Conservation (phyloP, 2,113 vertebrate species). For the Prunella himalayana region DNA sequence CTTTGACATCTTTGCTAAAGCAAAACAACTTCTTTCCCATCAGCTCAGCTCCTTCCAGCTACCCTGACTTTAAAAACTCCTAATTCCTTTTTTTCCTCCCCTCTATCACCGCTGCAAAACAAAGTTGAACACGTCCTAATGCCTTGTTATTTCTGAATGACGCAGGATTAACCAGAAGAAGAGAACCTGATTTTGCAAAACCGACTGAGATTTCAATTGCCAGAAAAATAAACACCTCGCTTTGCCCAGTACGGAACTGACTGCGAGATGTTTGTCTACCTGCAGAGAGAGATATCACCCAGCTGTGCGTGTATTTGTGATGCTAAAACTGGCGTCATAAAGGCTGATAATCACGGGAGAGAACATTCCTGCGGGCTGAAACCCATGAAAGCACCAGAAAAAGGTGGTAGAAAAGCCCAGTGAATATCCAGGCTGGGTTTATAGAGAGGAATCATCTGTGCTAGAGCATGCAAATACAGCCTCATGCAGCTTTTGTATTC, state of each 20-base stretch:
- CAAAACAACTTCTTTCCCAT: constrained; percentile 15
- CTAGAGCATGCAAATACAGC: background rate
- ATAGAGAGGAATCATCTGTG: background rate
- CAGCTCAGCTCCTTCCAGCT: background rate
- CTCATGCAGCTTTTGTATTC: constrained; percentile 26
- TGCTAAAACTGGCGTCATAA: background rate
- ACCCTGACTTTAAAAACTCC: background rate
- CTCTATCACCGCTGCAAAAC: background rate
- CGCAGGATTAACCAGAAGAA: background rate
- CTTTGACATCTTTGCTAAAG: background rate
- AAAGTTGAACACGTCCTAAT: background rate
- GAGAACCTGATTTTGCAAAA: constrained; percentile 15
- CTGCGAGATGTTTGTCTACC: background rate
- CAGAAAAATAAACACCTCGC: background rate
- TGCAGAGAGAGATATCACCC: background rate
- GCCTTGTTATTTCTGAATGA: background rate
- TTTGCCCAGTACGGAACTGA: background rate
- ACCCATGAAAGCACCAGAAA: background rate
- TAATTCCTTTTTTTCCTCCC: background rate
- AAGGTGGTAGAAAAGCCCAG: background rate
- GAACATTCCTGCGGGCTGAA: background rate
- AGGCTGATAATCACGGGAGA: background rate
- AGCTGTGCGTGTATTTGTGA: background rate
- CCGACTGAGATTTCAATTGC: background rate
- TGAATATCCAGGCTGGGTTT: background rate